These are phyloP conservation scores for Euwallacea fornicatus DNA, from an alignment of 1,140 invertebrate species.

Conservation along the genomic window DNA sequence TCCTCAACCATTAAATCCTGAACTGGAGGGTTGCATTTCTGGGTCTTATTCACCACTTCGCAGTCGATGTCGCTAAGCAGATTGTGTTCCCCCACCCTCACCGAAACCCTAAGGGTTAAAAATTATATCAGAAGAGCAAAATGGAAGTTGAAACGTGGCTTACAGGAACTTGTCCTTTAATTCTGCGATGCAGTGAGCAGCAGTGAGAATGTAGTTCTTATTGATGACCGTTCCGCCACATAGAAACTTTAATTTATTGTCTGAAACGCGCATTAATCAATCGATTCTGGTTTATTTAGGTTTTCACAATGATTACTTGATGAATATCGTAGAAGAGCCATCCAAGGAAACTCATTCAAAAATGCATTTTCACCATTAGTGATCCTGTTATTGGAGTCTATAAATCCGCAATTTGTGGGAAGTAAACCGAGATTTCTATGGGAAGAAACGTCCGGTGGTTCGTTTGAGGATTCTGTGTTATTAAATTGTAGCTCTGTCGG, in stretches of 20 bases:
- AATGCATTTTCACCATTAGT: slow-evolving; percentile 60
- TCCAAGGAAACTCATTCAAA: slow-evolving; percentile 68
- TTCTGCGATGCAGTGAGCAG: slow-evolving; percentile 67
- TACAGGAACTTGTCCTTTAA: slow-evolving; percentile 53
- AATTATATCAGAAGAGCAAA: too few relatives aligned
- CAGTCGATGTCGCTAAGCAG: slow-evolving; percentile 62
- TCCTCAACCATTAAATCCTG: slow-evolving; percentile 63
- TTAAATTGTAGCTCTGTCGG: slow-evolving; percentile 14
- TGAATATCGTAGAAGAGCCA: slow-evolving; percentile 62
- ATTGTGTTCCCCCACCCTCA: slow-evolving; percentile 66
- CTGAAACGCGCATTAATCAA: slow-evolving; percentile 44
- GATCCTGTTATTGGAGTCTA: slow-evolving; percentile 54
- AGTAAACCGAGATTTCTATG: slow-evolving; percentile 61
- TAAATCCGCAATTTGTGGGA: slow-evolving; percentile 52
- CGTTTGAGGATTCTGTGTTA: not conserved
- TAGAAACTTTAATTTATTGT: slow-evolving; percentile 55
- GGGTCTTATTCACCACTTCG: slow-evolving; percentile 53
- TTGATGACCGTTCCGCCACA: slow-evolving; percentile 70
- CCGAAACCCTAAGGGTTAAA: slow-evolving; percentile 11
- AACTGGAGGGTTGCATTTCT: slow-evolving; percentile 58
- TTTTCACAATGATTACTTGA: slow-evolving; percentile 48
- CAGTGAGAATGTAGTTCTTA: slow-evolving; percentile 67
- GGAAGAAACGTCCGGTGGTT: slow-evolving; percentile 55
- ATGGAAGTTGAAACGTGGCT: not conserved
- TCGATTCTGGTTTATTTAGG: too few relatives aligned